These are phyloP conservation scores for Drosophila pachea DNA, from an alignment of 1,140 invertebrate genomes.

Conservation along the genomic window DNA sequence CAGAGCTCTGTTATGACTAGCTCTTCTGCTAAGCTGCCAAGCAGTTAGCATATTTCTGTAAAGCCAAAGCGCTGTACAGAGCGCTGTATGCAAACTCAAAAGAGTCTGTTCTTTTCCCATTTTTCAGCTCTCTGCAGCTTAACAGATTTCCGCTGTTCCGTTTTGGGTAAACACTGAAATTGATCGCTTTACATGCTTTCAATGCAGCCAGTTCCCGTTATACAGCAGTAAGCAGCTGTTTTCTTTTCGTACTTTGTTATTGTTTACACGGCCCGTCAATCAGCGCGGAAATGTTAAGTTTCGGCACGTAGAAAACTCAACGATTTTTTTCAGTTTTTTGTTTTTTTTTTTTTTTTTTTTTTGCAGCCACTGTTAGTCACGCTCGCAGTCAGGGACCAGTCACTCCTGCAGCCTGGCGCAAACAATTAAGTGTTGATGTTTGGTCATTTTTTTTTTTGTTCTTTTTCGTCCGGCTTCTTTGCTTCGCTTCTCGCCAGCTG, in stretches of 20 bases:
- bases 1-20: no score
- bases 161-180: constrained; percentile 5
- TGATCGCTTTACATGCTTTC: constrained; percentile 20
- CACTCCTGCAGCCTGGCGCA: constrained; percentile 19
- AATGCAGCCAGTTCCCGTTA: background rate
- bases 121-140: background rate
- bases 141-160: background rate
- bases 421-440: constrained; percentile 77
- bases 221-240: constrained; percentile 25
- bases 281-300: constrained; percentile 39
- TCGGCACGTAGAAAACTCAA: constrained; percentile 34
- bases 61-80: no score
- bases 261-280: constrained; percentile 30
- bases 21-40: no score
- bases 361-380: constrained; percentile 34
- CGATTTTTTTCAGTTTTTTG: constrained; percentile 8
- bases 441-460: constrained; percentile 58
- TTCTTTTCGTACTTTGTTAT: constrained; percentile 6
- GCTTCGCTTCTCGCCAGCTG: constrained; percentile 48
- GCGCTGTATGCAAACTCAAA: no score
- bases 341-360: background rate
- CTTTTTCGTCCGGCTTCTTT: background rate
- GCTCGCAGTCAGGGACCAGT: constrained; percentile 38
- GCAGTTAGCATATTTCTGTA: no score
- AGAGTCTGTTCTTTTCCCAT: no score